Evolutionary conservation across 23 tunicate species (phyloP).

Genomic region (Corella eumyota): DNA sequence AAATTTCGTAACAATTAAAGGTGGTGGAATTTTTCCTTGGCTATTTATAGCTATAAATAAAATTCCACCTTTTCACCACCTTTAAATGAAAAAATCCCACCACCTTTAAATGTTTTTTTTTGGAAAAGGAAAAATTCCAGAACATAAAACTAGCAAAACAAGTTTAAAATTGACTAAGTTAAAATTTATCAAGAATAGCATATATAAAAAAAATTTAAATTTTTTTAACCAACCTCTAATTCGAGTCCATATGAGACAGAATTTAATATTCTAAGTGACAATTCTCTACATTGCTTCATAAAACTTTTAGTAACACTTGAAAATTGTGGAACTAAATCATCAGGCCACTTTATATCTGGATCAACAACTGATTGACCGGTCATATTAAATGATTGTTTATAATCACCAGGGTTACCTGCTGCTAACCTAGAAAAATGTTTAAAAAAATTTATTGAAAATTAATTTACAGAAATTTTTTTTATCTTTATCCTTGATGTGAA

Average conservation of each 20-base stretch:
- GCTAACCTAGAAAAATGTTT: slow-evolving; percentile 10
- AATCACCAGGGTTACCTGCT: slow-evolving; percentile 46
- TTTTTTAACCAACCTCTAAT: slow-evolving; percentile 33
- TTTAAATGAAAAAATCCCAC: too few relatives aligned
- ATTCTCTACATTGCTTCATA: slow-evolving; percentile 23
- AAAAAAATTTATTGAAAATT: not conserved
- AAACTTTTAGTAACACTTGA: slow-evolving; percentile 10
- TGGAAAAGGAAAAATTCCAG: too few relatives aligned
- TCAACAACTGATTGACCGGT: slow-evolving; percentile 12
- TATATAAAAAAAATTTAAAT: too few relatives aligned
- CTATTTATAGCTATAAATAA: too few relatives aligned
- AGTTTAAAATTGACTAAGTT: too few relatives aligned
- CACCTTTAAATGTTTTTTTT: too few relatives aligned
- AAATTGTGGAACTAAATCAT: slow-evolving; percentile 44
- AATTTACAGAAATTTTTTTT: not conserved
- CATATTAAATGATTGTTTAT: slow-evolving; percentile 44
- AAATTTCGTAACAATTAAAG: too few relatives aligned
- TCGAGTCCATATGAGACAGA: slow-evolving; percentile 38
- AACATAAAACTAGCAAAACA: too few relatives aligned
- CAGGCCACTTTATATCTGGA: slow-evolving; percentile 30
- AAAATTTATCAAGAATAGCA: too few relatives aligned
- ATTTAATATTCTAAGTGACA: slow-evolving; percentile 36
- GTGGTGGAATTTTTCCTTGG: too few relatives aligned
- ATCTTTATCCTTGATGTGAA: not conserved
- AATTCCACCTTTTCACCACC: too few relatives aligned